Percentiles rank a stretch among this genome's conserved stretches.
These are phyloP conservation scores for Sinhomidia bicolor DNA, from an alignment of 2,888 invertebrate species.

Conservation along the genomic window DNA sequence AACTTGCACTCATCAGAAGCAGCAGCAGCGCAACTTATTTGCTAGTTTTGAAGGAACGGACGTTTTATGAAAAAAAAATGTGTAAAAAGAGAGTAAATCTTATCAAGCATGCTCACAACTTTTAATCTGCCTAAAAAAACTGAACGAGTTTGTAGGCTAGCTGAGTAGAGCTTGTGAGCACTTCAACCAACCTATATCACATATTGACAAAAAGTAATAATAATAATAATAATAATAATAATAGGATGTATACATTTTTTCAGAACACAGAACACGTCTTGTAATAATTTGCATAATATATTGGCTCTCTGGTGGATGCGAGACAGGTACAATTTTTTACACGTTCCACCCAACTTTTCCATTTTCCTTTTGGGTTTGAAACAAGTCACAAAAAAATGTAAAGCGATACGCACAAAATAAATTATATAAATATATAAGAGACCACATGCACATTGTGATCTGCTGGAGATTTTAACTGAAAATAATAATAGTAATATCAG, in stretches of 20 bases:
- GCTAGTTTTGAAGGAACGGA: neutral
- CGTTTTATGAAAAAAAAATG: neutral
- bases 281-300: slow-evolving; percentile 3
- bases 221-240: neutral
- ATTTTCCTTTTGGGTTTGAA: neutral
- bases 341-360: neutral
- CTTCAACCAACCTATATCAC: neutral
- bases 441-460: too few species aligned
- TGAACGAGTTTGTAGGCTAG: neutral
- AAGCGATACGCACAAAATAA: too few species aligned
- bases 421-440: too few species aligned
- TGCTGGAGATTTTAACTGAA: too few species aligned
- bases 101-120: neutral
- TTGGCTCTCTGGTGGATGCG: neutral
- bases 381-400: too few species aligned
- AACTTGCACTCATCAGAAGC: too few species aligned
- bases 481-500: too few species aligned
- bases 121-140: slow-evolving; percentile 23
- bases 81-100: neutral
- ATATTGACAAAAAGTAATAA: neutral
- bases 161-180: neutral
- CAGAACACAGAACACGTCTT: neutral
- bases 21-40: neutral
- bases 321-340: neutral
- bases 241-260: slow-evolving; percentile 20